These are phyloP conservation scores for Channa argus DNA, from an alignment of 2,113 vertebrate species.

Conservation along the genomic window DNA sequence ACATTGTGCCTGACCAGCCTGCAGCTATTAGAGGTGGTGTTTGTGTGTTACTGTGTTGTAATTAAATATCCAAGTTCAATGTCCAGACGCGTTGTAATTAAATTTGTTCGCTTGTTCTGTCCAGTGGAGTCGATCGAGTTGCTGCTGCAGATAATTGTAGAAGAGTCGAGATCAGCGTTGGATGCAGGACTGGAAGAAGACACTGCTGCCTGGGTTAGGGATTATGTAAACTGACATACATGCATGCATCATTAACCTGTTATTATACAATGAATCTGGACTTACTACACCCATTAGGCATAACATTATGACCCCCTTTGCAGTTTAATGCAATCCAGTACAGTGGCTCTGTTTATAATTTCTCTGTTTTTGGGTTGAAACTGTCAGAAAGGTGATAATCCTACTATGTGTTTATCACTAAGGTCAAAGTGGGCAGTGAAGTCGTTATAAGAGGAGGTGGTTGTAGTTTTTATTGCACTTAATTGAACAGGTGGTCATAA, in stretches of 20 bases:
- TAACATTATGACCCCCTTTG: too few relatives aligned
- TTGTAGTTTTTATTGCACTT: too few relatives aligned
- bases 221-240: background rate
- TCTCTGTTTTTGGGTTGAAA: too few relatives aligned
- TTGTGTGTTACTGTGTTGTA: background rate
- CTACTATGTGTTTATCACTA: too few relatives aligned
- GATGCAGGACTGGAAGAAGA: conserved; percentile 54
- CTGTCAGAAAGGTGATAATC: too few relatives aligned
- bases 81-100: background rate
- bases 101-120: conserved; percentile 28
- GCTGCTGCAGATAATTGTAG: conserved; percentile 80
- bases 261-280: conserved; percentile 9
- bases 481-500: too few relatives aligned
- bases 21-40: conserved; percentile 72
- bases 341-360: too few relatives aligned
- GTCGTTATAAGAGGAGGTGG: too few relatives aligned
- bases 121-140: conserved; percentile 78
- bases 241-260: background rate
- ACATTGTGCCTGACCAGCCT: conserved; percentile 77
- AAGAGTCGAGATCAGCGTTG: conserved; percentile 44
- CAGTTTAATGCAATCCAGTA: too few relatives aligned
- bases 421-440: too few relatives aligned
- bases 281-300: background rate
- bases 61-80: background rate
- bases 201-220: conserved; percentile 60